Base-by-base conservation (phyloP, 2,797 vertebrate genomes). In the Holocentrus rufus region DNA sequence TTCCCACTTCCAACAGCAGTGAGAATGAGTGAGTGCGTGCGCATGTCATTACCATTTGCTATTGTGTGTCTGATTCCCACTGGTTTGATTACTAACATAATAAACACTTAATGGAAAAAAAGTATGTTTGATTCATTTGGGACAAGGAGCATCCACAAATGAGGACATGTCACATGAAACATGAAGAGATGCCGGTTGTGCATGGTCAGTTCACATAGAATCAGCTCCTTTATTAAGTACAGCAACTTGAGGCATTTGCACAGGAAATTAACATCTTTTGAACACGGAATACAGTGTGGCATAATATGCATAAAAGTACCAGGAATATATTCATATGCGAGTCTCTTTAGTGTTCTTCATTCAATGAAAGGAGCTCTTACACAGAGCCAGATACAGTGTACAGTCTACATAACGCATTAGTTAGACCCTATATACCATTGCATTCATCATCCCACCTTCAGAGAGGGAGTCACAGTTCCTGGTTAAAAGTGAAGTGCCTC, bases 141-240 rank as follows among this genome's bases (percentile, higher is more conserved):
- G 20, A n/a, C 23, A 55, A 65, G n/a, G 27, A 27, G 39, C 55
- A 17, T 62, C 25, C 5, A 20, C 8, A 20, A 54, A 52, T 58
- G 60, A 22, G 6, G 63, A 69, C 36, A 82, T 56, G 11, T 46
- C 11, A 14, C 18, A 68, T 34, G 42, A 82, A 73, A 55, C 66
- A 65, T 77, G 61, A 27, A 71, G 66, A 74, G 62, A 69, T 77
- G 72, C 46, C 79, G 63, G 53, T 65, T 91, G 22, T 55, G 44
- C 31, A 8, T 68, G 65, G 62, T 87, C 83, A 79, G 79, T 73
- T 96, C 92, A 92, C 91, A 95, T 94, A 93, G 91, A 94, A 94
- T 81, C 90, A 94, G 93, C 85, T 95, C 93, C 92, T 97, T 96
- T 95, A 95, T 95, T 95, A 93, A 85, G 89, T 96, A 95, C 94